A percentile compares a stretch with the other conserved stretches of the same genome.
Conservation (phyloP, 1,140 invertebrate genomes). For the Zaprionus lachaisei region DNA sequence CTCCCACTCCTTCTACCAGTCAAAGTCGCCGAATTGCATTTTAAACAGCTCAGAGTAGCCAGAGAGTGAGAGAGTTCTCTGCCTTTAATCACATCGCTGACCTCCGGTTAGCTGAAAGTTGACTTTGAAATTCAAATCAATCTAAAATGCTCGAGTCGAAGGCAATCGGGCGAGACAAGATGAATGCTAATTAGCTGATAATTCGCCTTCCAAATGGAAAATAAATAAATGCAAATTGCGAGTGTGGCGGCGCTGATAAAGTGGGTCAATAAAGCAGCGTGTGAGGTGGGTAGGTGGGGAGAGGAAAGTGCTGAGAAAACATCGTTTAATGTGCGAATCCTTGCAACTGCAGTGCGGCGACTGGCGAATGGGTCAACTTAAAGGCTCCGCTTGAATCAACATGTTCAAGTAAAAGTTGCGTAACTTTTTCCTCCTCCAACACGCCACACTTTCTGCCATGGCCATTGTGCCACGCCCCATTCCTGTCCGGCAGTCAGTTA, state of each 20-base stretch:
- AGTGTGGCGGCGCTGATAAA: background rate
- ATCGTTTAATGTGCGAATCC: background rate
- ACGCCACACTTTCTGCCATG: background rate
- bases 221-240: background rate
- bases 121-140: conserved; percentile 4
- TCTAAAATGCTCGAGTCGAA: background rate
- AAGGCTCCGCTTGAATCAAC: background rate
- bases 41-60: background rate
- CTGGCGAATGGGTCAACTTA: background rate
- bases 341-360: background rate
- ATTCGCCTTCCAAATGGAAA: background rate
- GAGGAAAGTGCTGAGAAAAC: too few relatives aligned
- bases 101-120: background rate
- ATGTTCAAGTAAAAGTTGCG: conserved; percentile 6
- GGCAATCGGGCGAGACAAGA: conserved; percentile 4
- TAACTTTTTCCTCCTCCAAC: background rate
- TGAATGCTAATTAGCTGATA: conserved; percentile 4
- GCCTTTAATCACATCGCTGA: background rate
- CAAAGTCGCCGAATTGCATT: background rate
- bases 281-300: background rate
- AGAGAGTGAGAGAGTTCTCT: too few relatives aligned
- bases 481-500: conserved; percentile 40
- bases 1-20: background rate
- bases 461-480: background rate
- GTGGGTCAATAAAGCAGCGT: background rate